phyloP scores from a whole-genome alignment of 2,888 invertebrate species.

The Orthosia gothica region DNA sequence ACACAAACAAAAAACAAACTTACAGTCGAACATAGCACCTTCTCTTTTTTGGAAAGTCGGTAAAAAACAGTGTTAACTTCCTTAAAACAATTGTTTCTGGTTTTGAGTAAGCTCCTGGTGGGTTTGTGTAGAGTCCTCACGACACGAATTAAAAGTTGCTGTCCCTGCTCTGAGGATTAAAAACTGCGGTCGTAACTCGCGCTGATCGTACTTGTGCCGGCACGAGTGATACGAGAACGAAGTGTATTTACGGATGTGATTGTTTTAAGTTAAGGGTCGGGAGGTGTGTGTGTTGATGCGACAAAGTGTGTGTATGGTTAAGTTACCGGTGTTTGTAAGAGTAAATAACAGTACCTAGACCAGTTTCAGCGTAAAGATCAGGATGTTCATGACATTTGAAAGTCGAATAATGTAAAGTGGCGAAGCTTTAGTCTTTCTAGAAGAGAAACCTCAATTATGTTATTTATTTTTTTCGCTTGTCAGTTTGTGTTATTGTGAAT shows the following conservation, averaged over 20 bases:
- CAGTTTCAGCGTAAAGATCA: no score
- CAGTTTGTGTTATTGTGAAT: no score
- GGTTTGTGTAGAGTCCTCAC: conserved; percentile 53
- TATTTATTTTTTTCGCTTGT: no score
- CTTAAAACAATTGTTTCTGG: not conserved
- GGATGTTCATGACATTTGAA: no score
- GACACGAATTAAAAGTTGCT: conserved; percentile 77
- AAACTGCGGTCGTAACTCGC: conserved; percentile 70
- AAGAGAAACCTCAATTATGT: not conserved
- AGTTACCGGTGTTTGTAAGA: no score
- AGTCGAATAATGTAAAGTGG: not conserved
- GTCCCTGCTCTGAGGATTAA: conserved; percentile 70
- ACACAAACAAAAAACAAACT: no score
- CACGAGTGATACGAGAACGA: conserved; percentile 8
- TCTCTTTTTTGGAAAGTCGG: no score
- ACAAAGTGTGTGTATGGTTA: not conserved
- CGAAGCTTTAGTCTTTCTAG: not conserved
- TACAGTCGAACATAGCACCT: no score
- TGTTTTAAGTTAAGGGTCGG: not conserved
- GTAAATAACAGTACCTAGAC: no score
- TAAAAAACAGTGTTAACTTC: not conserved
- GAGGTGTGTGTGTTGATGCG: not conserved
- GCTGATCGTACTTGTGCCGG: conserved; percentile 57
- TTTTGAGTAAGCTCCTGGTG: conserved; percentile 19
- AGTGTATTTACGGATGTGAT: conserved; percentile 1